Evolutionary conservation across 2,797 vertebrate genomes (phyloP).

Genomic region (Spinus pinus): DNA sequence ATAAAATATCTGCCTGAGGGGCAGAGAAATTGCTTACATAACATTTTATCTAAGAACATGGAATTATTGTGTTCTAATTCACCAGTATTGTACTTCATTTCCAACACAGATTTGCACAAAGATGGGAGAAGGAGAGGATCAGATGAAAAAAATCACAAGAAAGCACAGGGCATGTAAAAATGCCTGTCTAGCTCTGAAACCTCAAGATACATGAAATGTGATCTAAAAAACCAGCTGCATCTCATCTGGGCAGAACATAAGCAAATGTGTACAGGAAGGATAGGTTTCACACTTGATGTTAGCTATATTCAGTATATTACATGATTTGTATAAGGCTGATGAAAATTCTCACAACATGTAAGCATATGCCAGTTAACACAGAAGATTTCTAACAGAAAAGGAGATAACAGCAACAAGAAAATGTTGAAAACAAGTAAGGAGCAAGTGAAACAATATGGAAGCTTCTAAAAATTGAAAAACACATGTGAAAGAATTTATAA

Average conservation of each 20-base stretch:
- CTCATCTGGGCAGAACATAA: not conserved
- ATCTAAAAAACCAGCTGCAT: not conserved
- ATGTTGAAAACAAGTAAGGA: not conserved
- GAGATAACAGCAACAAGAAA: not conserved
- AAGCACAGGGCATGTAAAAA: not conserved
- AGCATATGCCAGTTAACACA: not conserved
- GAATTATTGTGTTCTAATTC: not conserved
- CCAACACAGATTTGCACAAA: not conserved
- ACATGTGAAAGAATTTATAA: not conserved
- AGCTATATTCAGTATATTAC: not conserved
- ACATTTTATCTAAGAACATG: not conserved
- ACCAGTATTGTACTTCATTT: not conserved
- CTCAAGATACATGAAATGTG: not conserved
- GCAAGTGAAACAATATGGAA: not conserved
- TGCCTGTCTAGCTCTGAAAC: not conserved
- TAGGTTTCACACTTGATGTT: not conserved
- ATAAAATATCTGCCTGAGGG: not conserved
- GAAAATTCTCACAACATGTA: not conserved
- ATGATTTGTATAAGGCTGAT: not conserved
- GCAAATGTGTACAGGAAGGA: not conserved
- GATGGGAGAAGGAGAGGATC: not conserved
- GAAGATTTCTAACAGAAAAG: not conserved
- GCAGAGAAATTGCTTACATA: not conserved
- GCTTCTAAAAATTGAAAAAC: not conserved
- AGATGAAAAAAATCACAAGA: not conserved